Evolutionary conservation across 2,113 vertebrate species (phyloP).

Genomic region (Lontra canadensis): DNA sequence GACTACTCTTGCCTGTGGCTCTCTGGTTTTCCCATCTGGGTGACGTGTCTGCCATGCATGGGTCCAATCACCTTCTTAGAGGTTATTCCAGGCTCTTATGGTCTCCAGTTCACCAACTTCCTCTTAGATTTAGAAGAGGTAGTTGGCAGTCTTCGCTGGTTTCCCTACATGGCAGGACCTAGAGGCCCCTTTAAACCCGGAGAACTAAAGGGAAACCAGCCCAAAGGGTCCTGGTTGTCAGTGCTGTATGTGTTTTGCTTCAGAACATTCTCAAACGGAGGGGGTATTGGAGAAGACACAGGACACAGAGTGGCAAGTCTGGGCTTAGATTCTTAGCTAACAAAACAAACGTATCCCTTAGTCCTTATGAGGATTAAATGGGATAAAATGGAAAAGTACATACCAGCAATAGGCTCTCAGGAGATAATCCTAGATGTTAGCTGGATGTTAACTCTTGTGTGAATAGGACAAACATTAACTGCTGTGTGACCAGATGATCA

Average conservation of each 20-base stretch:
- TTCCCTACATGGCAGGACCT: neutral
- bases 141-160: neutral
- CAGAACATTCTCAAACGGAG: neutral
- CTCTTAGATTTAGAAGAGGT: neutral
- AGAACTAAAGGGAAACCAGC: neutral
- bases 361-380: neutral
- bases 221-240: fast-evolving
- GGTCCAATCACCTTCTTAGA: neutral
- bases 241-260: neutral
- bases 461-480: neutral
- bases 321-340: neutral
- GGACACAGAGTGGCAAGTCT: neutral
- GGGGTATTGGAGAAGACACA: no score
- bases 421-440: neutral
- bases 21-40: neutral
- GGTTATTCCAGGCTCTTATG: neutral
- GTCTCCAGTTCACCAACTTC: neutral
- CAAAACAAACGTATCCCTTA: neutral
- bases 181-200: neutral
- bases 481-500: neutral
- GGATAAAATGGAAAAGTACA: neutral
- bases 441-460: neutral
- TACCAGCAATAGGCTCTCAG: neutral
- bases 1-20: neutral
- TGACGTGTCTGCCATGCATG: neutral